Evolutionary conservation across 2,113 vertebrate species (phyloP).

Genomic region (Halichoerus grypus): DNA sequence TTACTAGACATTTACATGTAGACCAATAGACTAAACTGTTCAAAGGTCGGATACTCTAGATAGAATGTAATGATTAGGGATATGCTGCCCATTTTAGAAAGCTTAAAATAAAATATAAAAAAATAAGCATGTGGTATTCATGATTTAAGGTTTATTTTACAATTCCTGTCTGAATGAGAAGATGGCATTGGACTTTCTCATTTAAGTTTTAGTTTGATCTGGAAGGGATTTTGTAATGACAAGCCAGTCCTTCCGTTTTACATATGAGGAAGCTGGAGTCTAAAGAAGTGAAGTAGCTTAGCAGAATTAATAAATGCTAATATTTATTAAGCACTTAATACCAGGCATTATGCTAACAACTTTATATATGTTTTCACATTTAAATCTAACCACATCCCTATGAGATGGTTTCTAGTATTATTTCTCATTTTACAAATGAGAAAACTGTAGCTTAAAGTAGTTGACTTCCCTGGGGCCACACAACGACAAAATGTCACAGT

Average conservation of each 20-base stretch:
- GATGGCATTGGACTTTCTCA: not conserved
- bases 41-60: not conserved
- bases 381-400: not conserved
- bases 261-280: not conserved
- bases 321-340: conserved; percentile 8
- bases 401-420: not conserved
- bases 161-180: not conserved
- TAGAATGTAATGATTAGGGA: not conserved
- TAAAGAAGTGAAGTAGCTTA: not conserved
- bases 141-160: conserved; percentile 9
- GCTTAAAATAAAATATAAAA: conserved; percentile 47
- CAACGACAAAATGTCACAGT: not conserved
- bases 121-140: not conserved
- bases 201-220: conserved; percentile 28
- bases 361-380: not conserved
- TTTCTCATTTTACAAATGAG: conserved; percentile 4
- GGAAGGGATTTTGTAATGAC: not conserved
- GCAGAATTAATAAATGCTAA: not conserved
- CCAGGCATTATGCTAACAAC: not conserved
- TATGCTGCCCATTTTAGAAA: not conserved
- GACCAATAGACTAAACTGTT: not conserved
- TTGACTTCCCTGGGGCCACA: not conserved
- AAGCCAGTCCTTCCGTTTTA: not conserved
- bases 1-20: conserved; percentile 1
- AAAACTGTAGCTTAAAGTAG: not conserved